These are phyloP conservation scores for Sinonovacula constricta DNA, from an alignment of 1,140 invertebrate genomes.

Conservation along the genomic window DNA sequence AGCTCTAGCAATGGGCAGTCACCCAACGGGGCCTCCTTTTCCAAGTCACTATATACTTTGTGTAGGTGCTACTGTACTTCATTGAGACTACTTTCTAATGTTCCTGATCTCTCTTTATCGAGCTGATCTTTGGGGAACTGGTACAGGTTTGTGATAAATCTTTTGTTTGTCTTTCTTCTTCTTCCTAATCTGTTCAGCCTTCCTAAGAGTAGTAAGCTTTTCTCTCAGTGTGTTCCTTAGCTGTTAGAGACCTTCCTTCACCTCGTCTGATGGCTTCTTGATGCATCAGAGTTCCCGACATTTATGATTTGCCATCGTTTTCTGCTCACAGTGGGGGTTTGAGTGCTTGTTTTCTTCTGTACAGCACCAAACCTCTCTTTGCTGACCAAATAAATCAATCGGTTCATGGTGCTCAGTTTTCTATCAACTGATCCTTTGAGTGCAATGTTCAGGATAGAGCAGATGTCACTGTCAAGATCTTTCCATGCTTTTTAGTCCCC, in stretches of 20 bases:
- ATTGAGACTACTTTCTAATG: neutral
- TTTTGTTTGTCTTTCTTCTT: neutral
- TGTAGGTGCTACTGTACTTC: neutral
- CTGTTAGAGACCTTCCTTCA: neutral
- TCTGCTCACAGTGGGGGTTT: neutral
- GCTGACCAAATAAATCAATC: conserved; percentile 3
- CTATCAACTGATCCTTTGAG: conserved; percentile 9
- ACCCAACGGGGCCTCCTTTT: neutral
- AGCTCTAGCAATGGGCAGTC: neutral
- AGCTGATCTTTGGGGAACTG: neutral
- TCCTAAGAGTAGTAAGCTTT: neutral
- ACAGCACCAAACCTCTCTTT: too few species aligned
- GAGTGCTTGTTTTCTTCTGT: neutral
- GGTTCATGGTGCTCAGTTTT: neutral
- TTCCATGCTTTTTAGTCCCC: conserved; percentile 17
- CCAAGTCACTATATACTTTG: neutral
- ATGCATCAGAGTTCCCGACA: neutral
- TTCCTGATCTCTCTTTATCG: neutral
- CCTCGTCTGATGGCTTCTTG: neutral
- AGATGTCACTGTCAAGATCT: conserved; percentile 3
- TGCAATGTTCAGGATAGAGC: conserved; percentile 1
- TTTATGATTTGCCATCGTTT: neutral
- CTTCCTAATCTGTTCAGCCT: neutral
- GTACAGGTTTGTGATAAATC: neutral
- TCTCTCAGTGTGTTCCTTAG: neutral